A percentile compares a stretch with the other conserved stretches of the same genome.
phyloP scores from a whole-genome alignment of 2,888 invertebrate genomes.

The Pollenia amentaria region DNA sequence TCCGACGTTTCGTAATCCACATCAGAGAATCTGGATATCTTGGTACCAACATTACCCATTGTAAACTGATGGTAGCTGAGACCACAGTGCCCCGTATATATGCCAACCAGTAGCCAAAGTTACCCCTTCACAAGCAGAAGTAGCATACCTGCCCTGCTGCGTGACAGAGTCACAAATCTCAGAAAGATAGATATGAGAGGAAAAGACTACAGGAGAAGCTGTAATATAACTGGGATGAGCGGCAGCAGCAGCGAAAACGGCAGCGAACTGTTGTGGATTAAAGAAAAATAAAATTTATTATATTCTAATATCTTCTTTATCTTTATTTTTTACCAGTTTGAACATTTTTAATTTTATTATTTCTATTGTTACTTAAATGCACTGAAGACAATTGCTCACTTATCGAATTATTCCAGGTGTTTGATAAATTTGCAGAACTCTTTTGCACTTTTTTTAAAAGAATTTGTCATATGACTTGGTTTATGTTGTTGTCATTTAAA shows the following conservation, averaged over 20 bases:
- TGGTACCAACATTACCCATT: too few species aligned
- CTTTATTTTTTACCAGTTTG: slow-evolving; percentile 76
- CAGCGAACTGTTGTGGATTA: slow-evolving; percentile 71
- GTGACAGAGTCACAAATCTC: too few species aligned
- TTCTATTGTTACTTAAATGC: not conserved
- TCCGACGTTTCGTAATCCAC: too few species aligned
- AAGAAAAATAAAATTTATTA: not conserved
- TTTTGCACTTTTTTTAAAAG: slow-evolving; percentile 70
- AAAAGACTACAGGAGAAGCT: slow-evolving; percentile 33
- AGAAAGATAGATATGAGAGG: slow-evolving; percentile 8
- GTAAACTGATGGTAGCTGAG: too few species aligned
- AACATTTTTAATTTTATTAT: slow-evolving; percentile 75
- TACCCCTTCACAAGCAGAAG: too few species aligned
- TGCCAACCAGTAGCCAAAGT: too few species aligned
- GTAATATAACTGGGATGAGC: slow-evolving; percentile 81
- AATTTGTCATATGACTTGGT: not conserved
- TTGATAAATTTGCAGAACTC: slow-evolving; percentile 63
- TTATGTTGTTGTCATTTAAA: slow-evolving; percentile 9
- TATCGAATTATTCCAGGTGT: slow-evolving; percentile 39
- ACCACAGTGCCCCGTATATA: too few species aligned
- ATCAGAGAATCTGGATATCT: too few species aligned
- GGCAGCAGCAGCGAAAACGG: slow-evolving; percentile 81
- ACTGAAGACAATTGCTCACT: slow-evolving; percentile 1
- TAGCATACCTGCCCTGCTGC: too few species aligned
- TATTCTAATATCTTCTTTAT: too few species aligned